phyloP scores from a whole-genome alignment of 2,113 vertebrate genomes.

The Clupea harengus region DNA sequence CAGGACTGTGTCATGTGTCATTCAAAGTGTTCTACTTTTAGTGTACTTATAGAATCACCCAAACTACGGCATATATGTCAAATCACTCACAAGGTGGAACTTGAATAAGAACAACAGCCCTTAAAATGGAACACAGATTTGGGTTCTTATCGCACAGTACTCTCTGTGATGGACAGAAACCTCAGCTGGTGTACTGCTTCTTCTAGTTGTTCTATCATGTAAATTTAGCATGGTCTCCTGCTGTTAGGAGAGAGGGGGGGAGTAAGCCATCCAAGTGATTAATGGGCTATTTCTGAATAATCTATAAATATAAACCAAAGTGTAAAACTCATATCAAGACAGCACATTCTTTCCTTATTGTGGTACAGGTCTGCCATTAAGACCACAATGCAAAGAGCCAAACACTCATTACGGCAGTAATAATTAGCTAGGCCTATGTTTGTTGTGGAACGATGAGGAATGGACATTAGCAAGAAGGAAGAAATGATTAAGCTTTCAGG shows the following conservation, averaged over 20 bases:
- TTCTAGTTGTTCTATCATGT: neutral
- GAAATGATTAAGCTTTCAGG: neutral
- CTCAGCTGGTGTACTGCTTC: neutral
- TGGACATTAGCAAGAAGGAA: neutral
- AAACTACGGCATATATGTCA: neutral
- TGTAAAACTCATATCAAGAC: constrained; percentile 16
- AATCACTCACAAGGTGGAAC: neutral
- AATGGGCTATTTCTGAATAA: constrained; percentile 57
- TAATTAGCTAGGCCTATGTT: no score
- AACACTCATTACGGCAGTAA: neutral
- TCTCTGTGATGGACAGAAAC: neutral
- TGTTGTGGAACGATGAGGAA: neutral
- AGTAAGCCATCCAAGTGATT: constrained; percentile 55
- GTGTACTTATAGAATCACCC: neutral
- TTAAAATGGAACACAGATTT: no score
- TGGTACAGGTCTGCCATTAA: neutral
- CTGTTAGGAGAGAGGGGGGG: constrained; percentile 34
- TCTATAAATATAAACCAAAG: constrained; percentile 69
- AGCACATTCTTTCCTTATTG: neutral
- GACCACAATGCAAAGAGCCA: neutral
- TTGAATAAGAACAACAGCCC: no score
- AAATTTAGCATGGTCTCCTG: constrained; percentile 49
- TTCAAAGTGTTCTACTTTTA: neutral
- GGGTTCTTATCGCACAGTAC: neutral
- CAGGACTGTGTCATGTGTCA: no score